Evolutionary conservation across 2,113 vertebrate genomes (phyloP).

Genomic region (Pseudopipra pipra): DNA sequence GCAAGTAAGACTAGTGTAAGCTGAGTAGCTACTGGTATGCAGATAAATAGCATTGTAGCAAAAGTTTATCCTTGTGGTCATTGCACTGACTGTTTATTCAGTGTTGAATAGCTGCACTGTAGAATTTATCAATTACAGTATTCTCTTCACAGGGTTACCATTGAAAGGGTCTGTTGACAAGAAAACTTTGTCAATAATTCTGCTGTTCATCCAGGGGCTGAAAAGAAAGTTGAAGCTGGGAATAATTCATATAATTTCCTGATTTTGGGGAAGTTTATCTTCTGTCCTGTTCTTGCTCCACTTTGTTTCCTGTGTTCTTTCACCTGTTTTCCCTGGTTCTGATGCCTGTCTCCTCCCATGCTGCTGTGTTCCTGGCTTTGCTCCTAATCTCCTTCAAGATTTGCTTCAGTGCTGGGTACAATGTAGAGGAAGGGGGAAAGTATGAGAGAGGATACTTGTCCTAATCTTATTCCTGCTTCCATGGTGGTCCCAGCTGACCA

Average conservation of each 20-base stretch:
- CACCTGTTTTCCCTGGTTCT: not conserved
- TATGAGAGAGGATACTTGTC: not conserved
- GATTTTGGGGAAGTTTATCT: not conserved
- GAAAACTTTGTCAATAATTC: not conserved
- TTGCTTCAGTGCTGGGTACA: not conserved
- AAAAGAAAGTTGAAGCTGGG: not conserved
- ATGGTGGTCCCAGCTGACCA: not conserved
- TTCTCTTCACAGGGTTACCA: not conserved
- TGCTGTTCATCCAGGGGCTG: not conserved
- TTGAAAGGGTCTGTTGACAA: not conserved
- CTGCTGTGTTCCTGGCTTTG: not conserved
- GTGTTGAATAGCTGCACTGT: not conserved
- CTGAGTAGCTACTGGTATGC: constrained; percentile 34
- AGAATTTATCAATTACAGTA: not conserved
- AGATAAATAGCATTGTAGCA: constrained; percentile 31
- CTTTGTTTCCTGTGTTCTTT: not conserved
- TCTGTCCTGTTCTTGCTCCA: not conserved
- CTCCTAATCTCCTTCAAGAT: not conserved
- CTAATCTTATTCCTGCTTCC: not conserved
- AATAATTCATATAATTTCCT: not conserved
- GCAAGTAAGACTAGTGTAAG: constrained; percentile 19
- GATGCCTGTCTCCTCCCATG: not conserved
- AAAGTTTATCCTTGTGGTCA: constrained; percentile 18
- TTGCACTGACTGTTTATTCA: not conserved
- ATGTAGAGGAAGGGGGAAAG: not conserved